Conservation (phyloP, 1,140 invertebrate genomes). For the Radopholus similis region DNA sequence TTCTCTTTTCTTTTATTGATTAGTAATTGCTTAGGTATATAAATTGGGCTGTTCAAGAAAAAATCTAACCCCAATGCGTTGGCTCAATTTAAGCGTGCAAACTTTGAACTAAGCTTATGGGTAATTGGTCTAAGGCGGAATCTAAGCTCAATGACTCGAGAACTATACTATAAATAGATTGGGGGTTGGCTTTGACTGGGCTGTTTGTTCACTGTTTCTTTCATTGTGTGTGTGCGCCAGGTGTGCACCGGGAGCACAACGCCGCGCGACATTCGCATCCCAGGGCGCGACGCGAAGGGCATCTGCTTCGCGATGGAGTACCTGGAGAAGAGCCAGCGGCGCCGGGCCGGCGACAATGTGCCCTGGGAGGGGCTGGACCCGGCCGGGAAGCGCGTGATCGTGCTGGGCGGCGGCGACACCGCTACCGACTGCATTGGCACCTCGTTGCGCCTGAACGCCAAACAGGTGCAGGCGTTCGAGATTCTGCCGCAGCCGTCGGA, state of each 20-base stretch:
- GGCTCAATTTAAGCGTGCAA: too few species aligned
- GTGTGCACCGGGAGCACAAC: constrained; percentile 91
- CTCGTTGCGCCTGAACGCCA: constrained; percentile 90
- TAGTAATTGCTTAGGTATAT: too few species aligned
- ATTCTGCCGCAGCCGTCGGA: constrained; percentile 86
- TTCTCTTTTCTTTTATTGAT: too few species aligned
- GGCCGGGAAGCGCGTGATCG: constrained; percentile 87
- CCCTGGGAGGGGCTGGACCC: constrained; percentile 70
- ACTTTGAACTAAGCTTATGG: too few species aligned
- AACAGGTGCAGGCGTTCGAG: constrained; percentile 90
- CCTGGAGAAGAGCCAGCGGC: constrained; percentile 92
- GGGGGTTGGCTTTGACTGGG: too few species aligned
- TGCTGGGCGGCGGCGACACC: constrained; percentile 98
- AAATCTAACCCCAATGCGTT: too few species aligned
- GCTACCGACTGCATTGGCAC: constrained; percentile 98
- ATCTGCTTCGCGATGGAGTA: constrained; percentile 98
- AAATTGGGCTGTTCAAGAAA: too few species aligned
- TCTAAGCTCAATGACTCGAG: too few species aligned
- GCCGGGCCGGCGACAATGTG: constrained; percentile 73
- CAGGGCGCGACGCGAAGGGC: constrained; percentile 77
- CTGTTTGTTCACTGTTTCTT: too few species aligned
- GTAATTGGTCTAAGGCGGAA: too few species aligned
- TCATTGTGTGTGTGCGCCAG: too few species aligned
- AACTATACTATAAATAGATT: too few species aligned
- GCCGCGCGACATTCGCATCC: constrained; percentile 75